Percentiles rank a stretch among this genome's conserved stretches.
These are phyloP conservation scores for Apotomis turbidana DNA, from an alignment of 2,888 invertebrate genomes.

Conservation along the genomic window DNA sequence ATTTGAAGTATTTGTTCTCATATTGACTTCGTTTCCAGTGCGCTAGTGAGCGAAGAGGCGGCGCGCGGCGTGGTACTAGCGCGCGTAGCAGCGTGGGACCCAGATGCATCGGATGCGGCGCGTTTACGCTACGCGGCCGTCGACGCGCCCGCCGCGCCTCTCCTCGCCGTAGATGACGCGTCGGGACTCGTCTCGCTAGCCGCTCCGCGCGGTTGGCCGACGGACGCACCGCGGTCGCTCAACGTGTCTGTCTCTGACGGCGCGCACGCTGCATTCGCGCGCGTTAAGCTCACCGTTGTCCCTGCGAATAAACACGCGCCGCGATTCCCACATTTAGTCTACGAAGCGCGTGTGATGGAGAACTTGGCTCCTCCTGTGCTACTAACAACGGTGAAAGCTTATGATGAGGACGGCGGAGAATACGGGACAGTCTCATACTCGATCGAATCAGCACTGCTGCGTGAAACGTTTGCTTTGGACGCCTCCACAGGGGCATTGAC, in stretches of 20 bases:
- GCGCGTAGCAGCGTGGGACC: slow-evolving; percentile 94
- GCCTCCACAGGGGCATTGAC: slow-evolving; percentile 88
- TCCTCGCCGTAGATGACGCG: slow-evolving; percentile 56
- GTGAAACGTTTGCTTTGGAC: slow-evolving; percentile 89
- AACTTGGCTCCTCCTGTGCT: slow-evolving; percentile 90
- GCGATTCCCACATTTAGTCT: slow-evolving; percentile 89
- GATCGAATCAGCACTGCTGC: slow-evolving; percentile 89
- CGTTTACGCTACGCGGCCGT: slow-evolving; percentile 92
- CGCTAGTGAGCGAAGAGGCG: slow-evolving; percentile 91
- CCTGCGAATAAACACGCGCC: slow-evolving; percentile 92
- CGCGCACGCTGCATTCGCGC: slow-evolving; percentile 94
- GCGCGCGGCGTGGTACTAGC: slow-evolving; percentile 94
- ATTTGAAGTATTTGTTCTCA: not conserved
- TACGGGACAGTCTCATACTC: slow-evolving; percentile 90
- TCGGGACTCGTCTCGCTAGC: slow-evolving; percentile 87
- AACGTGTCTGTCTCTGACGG: slow-evolving; percentile 98
- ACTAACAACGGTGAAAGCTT: slow-evolving; percentile 90
- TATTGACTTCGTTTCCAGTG: slow-evolving; percentile 64
- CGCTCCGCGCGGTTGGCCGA: slow-evolving; percentile 87
- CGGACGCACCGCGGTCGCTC: slow-evolving; percentile 83
- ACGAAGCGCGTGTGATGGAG: slow-evolving; percentile 92
- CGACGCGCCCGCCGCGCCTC: slow-evolving; percentile 50
- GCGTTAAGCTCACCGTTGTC: slow-evolving; percentile 90
- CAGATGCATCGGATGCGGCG: slow-evolving; percentile 90
- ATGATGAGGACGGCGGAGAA: slow-evolving; percentile 92